Percentiles rank a stretch among this genome's conserved stretches.
Conservation (phyloP, 2,797 vertebrate species). For the Hyperoplus immaculatus region DNA sequence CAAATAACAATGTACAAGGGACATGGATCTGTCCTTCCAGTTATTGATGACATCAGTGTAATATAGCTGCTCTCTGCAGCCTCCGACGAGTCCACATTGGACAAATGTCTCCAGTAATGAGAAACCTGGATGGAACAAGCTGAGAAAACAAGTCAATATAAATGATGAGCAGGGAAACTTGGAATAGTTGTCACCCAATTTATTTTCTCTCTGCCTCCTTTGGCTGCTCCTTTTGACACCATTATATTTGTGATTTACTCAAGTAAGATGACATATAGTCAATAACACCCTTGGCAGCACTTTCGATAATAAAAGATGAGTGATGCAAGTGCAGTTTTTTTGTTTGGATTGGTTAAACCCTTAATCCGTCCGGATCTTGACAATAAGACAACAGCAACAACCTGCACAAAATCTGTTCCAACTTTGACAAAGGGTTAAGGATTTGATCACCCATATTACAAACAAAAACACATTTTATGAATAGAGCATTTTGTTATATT, state of each 20-base stretch:
- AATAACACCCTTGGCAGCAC: conserved; percentile 43
- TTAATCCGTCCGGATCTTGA: conserved; percentile 24
- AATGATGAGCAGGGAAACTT: conserved; percentile 52
- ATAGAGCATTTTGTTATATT: not conserved
- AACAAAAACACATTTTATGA: not conserved
- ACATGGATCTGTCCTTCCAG: conserved; percentile 41
- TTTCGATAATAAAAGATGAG: conserved; percentile 35
- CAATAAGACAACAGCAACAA: conserved; percentile 27
- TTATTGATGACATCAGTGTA: conserved; percentile 38
- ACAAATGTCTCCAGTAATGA: conserved; percentile 57
- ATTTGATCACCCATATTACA: not conserved
- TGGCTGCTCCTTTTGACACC: conserved; percentile 42
- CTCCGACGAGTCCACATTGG: conserved; percentile 23
- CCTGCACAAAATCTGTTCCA: conserved; percentile 1
- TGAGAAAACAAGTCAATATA: conserved; percentile 63
- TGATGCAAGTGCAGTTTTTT: conserved; percentile 20
- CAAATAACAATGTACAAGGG: conserved; percentile 41
- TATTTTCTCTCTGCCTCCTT: conserved; percentile 1
- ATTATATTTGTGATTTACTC: conserved; percentile 55
- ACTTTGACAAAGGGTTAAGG: not conserved
- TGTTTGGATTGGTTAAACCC: conserved; percentile 31
- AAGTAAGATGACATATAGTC: conserved; percentile 50
- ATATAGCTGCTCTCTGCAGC: conserved; percentile 22
- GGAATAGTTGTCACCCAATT: conserved; percentile 5
- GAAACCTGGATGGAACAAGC: conserved; percentile 23